Evolutionary conservation across 2,113 vertebrate genomes (phyloP).

Genomic region (Labeo catla): DNA sequence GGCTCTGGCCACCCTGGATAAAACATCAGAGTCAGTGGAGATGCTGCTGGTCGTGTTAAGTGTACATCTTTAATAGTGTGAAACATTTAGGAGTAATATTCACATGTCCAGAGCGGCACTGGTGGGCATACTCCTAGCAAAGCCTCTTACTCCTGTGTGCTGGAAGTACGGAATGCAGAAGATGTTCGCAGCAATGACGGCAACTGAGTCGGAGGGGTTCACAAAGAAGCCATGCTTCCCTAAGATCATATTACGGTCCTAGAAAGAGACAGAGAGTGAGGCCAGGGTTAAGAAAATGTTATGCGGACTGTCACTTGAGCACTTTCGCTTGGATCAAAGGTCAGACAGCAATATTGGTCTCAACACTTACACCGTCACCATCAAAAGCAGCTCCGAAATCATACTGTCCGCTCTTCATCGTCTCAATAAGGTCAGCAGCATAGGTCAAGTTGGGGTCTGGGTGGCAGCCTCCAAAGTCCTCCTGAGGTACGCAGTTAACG

Average conservation of each 20-base stretch:
- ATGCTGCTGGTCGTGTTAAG: neutral
- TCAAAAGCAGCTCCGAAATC: conserved; percentile 96
- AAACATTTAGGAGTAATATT: conserved; percentile 11
- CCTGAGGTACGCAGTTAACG: conserved; percentile 90
- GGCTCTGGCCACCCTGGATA: conserved; percentile 89
- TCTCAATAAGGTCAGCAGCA: conserved; percentile 88
- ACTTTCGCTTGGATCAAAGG: neutral
- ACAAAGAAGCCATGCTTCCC: conserved; percentile 94
- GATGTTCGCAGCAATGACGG: conserved; percentile 96
- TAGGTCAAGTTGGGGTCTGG: conserved; percentile 92
- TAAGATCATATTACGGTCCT: conserved; percentile 97
- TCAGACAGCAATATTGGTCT: neutral
- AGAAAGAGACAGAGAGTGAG: conserved; percentile 41
- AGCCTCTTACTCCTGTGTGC: conserved; percentile 90
- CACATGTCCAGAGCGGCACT: conserved; percentile 94
- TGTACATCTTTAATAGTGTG: neutral
- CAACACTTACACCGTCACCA: conserved; percentile 86
- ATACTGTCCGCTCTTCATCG: conserved; percentile 89
- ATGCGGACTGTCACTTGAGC: neutral
- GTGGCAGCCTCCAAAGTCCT: conserved; percentile 92
- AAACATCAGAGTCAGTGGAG: neutral
- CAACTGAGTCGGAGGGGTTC: conserved; percentile 93
- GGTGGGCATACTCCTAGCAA: conserved; percentile 97
- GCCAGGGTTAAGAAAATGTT: neutral
- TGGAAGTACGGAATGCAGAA: conserved; percentile 97